Conservation (phyloP, 2,113 vertebrate genomes). For the Pluvianellus socialis region DNA sequence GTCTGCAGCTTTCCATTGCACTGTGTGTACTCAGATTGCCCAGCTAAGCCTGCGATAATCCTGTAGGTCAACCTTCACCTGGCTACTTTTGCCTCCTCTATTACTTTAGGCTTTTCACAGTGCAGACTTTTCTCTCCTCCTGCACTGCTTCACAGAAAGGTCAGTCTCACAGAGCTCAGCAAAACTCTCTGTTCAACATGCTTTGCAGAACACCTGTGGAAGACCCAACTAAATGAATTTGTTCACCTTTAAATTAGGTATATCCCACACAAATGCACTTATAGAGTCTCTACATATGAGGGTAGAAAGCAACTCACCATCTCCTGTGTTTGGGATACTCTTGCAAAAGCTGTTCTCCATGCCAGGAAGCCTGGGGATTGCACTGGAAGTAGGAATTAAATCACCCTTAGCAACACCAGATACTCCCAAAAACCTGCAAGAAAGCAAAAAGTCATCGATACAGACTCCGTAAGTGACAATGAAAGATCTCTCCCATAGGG, state of each 20-base stretch:
- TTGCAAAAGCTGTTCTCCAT: neutral
- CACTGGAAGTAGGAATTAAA: neutral
- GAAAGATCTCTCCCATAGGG: too few species aligned
- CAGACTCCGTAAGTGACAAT: too few species aligned
- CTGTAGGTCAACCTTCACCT: neutral
- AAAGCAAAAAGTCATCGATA: neutral
- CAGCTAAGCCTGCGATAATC: neutral
- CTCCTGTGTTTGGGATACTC: neutral
- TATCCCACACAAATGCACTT: neutral
- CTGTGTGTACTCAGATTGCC: neutral
- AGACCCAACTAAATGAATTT: neutral
- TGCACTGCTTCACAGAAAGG: neutral
- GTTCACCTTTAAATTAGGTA: neutral
- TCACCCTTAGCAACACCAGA: neutral
- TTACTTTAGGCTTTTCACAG: neutral
- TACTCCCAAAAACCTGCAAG: neutral
- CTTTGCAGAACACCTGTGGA: neutral
- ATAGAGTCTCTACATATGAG: neutral
- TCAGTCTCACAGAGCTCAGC: neutral
- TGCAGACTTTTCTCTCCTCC: neutral
- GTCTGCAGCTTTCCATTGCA: neutral
- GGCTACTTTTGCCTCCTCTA: neutral
- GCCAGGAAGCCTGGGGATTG: neutral
- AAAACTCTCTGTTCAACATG: neutral
- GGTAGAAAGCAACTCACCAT: slow-evolving; percentile 3